These are phyloP conservation scores for Odontamblyopus rebecca DNA, from an alignment of 2,797 vertebrate species.

Conservation along the genomic window DNA sequence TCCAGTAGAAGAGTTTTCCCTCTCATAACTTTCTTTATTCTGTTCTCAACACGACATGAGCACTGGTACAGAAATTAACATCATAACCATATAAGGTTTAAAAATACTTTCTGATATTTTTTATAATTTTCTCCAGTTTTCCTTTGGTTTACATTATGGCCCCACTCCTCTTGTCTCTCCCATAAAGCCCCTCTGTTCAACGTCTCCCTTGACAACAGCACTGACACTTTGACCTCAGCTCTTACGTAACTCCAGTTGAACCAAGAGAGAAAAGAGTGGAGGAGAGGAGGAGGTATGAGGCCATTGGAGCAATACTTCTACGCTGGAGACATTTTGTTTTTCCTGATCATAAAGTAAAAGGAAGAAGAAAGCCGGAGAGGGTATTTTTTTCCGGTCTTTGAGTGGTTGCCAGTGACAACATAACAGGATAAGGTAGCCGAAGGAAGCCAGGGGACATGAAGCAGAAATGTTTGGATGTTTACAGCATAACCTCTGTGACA, in stretches of 20 bases:
- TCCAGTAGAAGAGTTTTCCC: background rate
- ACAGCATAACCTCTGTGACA: slow-evolving; percentile 30
- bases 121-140: background rate
- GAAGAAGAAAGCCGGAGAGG: slow-evolving; percentile 29
- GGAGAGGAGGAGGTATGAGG: slow-evolving; percentile 12
- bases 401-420: slow-evolving; percentile 46
- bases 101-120: background rate
- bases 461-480: slow-evolving; percentile 42
- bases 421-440: slow-evolving; percentile 58
- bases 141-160: background rate
- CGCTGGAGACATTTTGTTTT: slow-evolving; percentile 70
- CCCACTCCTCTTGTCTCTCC: slow-evolving; percentile 18
- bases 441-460: slow-evolving; percentile 28
- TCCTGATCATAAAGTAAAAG: slow-evolving; percentile 41
- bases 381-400: slow-evolving; percentile 26
- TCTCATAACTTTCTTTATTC: background rate
- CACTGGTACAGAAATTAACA: background rate
- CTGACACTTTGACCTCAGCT: slow-evolving; percentile 76
- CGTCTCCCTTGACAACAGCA: slow-evolving; percentile 75
- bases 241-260: slow-evolving; percentile 69
- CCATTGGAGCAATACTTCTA: slow-evolving; percentile 28
- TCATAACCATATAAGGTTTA: background rate
- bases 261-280: slow-evolving; percentile 34
- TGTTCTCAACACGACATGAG: background rate
- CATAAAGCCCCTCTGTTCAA: slow-evolving; percentile 62